Base-by-base conservation (phyloP, 1,140 invertebrate species). In the Hirudo medicinalis region DNA sequence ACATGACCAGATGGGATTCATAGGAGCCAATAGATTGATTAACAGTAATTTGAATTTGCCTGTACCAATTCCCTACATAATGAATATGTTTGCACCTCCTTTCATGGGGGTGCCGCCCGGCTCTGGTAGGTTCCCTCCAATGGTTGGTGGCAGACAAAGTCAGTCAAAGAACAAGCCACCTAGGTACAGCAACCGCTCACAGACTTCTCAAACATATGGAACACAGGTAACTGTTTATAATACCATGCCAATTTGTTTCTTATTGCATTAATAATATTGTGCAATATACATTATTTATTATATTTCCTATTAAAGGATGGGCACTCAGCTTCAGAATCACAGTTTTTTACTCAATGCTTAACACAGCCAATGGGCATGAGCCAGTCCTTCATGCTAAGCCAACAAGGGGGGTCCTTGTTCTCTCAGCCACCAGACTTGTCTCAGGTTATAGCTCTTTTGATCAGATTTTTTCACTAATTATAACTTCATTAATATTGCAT, bases 41-140 rank as follows among this genome's bases (percentile, higher is more conserved):
- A 86, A 88, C 17, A 76, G 78, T 11, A 78, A 79, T 20, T 75
- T 82, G 69, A 82, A 80, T 74, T 75, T 84, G 66, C 91, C 92
- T 0, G 91, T 96, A 6, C 91, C 92, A 0, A 87, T 93, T n/a
- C 91, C 91, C 27, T 92, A 94, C 90, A 93, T 94, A 76, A 91
- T 94, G 88, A 87, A 89, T 13, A 90, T 91, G 72, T 87, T 92
- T 53, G 90, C 90, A n/a, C 90, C 90, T 2, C 80, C 90, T 8
- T 92, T 91, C 80, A 91, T 90, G 29, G 49, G 60, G 27, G 57
- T 73, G 25, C 55, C 54, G n/a, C 32, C 54, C 36, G 63, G 15
- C 4, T 49, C 43, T 49, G 43, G 11, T 0, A 49, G 43, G 15
- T 49, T 49, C 15, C 43, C 43, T 49, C 43, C 43, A 49, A 49